Evolutionary conservation across 37 sponge, comb jelly and placozoan species (phyloP).

Genomic region (Theonella swinhoei): DNA sequence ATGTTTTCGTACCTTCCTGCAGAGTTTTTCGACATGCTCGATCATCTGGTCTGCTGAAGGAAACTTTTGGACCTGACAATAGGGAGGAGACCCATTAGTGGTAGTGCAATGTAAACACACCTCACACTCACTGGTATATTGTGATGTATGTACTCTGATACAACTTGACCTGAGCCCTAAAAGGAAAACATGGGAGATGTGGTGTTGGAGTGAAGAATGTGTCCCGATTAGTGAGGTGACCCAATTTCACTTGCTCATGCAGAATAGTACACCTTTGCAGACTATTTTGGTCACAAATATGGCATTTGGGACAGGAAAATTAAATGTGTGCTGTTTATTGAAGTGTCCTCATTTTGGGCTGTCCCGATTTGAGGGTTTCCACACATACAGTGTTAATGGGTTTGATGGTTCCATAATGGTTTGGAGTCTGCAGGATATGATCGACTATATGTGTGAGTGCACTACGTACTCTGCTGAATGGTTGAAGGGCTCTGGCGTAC

Average conservation of each 20-base stretch:
- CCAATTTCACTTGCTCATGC: no score
- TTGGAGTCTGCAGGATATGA: no score
- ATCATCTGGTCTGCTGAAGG: slow-evolving; percentile 42
- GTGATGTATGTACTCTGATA: slow-evolving; percentile 56
- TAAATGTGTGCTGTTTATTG: no score
- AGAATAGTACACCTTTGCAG: no score
- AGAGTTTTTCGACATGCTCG: slow-evolving; percentile 26
- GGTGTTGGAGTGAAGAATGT: no score
- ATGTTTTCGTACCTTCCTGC: slow-evolving; percentile 45
- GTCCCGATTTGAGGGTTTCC: no score
- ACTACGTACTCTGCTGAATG: slow-evolving; percentile 47
- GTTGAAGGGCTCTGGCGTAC: slow-evolving; percentile 65
- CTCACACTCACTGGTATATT: slow-evolving; percentile 38
- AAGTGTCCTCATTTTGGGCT: no score
- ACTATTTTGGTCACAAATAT: no score
- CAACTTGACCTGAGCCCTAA: slow-evolving; percentile 51
- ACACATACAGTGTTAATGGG: no score
- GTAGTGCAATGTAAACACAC: not conserved
- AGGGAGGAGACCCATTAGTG: not conserved
- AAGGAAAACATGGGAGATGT: not conserved
- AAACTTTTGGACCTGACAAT: slow-evolving; percentile 22
- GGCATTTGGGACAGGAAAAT: no score
- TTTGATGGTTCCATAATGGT: no score
- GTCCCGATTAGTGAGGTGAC: no score
- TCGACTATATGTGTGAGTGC: not conserved